phyloP scores from a whole-genome alignment of 2,113 vertebrate species.

The Dendropsophus ebraccatus region DNA sequence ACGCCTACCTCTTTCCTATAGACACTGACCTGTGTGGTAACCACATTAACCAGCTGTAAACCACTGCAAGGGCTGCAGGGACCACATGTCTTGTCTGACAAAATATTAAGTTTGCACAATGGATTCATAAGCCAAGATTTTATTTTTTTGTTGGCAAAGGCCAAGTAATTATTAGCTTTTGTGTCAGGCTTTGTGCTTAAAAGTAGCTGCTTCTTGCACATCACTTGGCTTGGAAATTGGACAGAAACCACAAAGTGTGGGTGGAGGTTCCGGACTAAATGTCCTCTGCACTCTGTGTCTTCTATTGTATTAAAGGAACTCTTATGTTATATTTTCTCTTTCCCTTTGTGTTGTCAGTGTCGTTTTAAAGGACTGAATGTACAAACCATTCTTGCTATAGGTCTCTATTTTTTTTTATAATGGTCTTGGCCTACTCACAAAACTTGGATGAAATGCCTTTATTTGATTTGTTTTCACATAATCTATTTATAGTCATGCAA shows the following conservation, averaged over 20 bases:
- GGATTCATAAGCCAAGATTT: background rate
- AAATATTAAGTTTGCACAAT: conserved; percentile 33
- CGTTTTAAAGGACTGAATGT: background rate
- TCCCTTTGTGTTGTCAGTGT: background rate
- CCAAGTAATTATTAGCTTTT: conserved; percentile 17
- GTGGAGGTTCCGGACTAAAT: conserved; percentile 39
- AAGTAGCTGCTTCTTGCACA: conserved; percentile 38
- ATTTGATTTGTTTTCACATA: background rate
- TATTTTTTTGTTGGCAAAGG: conserved; percentile 1
- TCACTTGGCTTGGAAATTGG: conserved; percentile 30
- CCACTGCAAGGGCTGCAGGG: background rate
- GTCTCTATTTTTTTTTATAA: background rate
- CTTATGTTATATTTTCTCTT: background rate
- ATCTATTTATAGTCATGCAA: background rate
- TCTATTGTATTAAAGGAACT: background rate
- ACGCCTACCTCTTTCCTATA: background rate
- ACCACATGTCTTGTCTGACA: conserved; percentile 22
- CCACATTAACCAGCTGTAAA: conserved; percentile 22
- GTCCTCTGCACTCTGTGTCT: conserved; percentile 21
- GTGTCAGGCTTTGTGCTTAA: conserved; percentile 36
- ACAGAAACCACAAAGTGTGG: conserved; percentile 44
- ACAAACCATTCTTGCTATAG: background rate
- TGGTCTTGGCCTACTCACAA: background rate
- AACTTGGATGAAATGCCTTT: background rate
- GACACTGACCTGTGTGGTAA: background rate